Conservation (phyloP, 2,113 vertebrate species). For the Muntiacus muntjak region DNA sequence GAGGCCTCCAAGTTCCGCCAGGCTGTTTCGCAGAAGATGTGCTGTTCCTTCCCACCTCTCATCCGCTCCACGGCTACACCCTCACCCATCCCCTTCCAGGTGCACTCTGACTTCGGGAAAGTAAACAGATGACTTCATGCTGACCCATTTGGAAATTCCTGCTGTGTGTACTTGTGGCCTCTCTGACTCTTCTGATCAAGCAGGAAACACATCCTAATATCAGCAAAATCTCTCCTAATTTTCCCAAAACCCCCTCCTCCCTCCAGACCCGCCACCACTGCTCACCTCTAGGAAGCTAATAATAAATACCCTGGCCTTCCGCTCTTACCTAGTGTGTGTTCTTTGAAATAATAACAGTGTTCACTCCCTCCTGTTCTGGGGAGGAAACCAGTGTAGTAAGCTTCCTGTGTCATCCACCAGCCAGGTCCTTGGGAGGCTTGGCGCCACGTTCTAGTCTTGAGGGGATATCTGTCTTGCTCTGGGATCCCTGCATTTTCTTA, state of each 20-base stretch:
- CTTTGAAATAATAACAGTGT: not conserved
- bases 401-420: not conserved
- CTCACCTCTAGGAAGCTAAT: not conserved
- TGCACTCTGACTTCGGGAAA: not conserved
- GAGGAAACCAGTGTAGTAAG: not conserved
- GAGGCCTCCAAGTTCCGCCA: not conserved
- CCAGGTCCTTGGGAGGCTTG: not conserved
- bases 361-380: not conserved
- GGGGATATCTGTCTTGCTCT: not conserved
- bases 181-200: not conserved
- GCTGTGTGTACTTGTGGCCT: not conserved
- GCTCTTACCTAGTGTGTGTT: not conserved
- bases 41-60: not conserved
- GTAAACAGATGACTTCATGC: not conserved
- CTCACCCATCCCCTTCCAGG: not conserved
- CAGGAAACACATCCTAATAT: not conserved
- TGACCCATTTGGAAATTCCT: not conserved
- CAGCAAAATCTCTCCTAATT: not conserved
- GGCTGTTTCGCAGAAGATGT: not conserved
- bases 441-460: not conserved
- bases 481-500: not conserved
- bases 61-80: not conserved
- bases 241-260: not conserved
- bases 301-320: not conserved
- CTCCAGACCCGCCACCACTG: too few relatives aligned